Conservation (phyloP, 2,113 vertebrate genomes). For the Neodontobutis hainanensis region DNA sequence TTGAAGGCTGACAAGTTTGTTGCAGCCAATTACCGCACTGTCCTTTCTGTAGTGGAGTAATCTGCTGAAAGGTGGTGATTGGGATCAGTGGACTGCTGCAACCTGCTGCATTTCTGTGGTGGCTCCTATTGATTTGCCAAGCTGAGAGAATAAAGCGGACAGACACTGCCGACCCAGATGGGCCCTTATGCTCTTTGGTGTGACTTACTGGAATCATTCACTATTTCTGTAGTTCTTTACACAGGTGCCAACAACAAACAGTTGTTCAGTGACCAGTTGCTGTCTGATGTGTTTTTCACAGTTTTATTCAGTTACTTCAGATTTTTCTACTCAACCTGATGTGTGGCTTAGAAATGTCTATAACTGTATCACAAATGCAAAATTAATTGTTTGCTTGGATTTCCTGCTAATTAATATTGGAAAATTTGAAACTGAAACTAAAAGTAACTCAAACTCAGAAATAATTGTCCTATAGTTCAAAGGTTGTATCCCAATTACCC, state of each 20-base stretch:
- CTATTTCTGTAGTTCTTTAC: conserved; percentile 17
- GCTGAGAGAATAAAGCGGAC: conserved; percentile 32
- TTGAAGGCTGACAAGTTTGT: conserved; percentile 43
- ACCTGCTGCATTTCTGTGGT: conserved; percentile 42
- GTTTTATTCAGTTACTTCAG: too few species aligned
- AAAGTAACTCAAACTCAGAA: too few species aligned
- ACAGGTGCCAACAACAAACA: conserved; percentile 3
- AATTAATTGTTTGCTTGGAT: too few species aligned
- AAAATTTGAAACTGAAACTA: too few species aligned
- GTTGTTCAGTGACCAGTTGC: too few species aligned
- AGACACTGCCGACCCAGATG: conserved; percentile 48
- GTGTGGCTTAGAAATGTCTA: too few species aligned
- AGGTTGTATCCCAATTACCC: conserved; percentile 17
- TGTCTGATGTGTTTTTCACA: too few species aligned
- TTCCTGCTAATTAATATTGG: too few species aligned
- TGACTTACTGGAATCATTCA: conserved; percentile 12
- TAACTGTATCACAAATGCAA: too few species aligned
- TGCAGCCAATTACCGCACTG: conserved; percentile 57
- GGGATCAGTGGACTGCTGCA: conserved; percentile 55
- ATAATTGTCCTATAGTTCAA: background rate
- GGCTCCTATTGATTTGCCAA: conserved; percentile 59
- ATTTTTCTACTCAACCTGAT: too few species aligned
- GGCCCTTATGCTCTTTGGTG: conserved; percentile 41
- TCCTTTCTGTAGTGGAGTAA: conserved; percentile 51
- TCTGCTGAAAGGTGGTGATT: conserved; percentile 60